These are phyloP conservation scores for Muscicapa adusta DNA, from an alignment of 2,113 vertebrate species.

Conservation along the genomic window DNA sequence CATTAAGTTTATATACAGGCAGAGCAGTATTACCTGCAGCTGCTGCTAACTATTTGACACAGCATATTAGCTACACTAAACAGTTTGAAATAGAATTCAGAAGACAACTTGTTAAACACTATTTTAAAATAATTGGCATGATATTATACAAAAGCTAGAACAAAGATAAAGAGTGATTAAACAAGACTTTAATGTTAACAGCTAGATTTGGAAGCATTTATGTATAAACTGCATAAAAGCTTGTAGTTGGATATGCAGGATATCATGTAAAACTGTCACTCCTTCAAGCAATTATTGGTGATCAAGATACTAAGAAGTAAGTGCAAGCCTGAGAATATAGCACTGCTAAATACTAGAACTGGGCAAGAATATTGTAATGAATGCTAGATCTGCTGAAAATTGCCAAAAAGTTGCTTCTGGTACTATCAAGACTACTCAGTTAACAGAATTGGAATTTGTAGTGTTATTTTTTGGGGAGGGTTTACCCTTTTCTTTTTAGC, in stretches of 20 bases:
- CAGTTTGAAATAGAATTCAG: background rate
- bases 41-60: background rate
- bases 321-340: background rate
- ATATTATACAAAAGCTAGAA: background rate
- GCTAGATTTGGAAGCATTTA: slow-evolving; percentile 6
- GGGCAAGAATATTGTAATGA: background rate
- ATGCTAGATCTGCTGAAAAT: background rate
- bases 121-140: background rate
- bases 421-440: background rate
- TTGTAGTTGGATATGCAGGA: background rate
- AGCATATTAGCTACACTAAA: background rate
- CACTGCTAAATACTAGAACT: background rate
- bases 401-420: background rate
- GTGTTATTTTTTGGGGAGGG: background rate
- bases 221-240: slow-evolving; percentile 17
- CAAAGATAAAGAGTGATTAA: slow-evolving; percentile 13
- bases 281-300: slow-evolving; percentile 15
- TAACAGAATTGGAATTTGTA: background rate
- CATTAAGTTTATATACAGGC: background rate
- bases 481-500: background rate
- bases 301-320: background rate
- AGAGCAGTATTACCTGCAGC: slow-evolving; percentile 12
- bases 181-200: background rate
- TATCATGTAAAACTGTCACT: slow-evolving; percentile 14
- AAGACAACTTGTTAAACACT: background rate